Base-by-base conservation (phyloP, 2,797 vertebrate genomes). In the Hippoglossus hippoglossus region DNA sequence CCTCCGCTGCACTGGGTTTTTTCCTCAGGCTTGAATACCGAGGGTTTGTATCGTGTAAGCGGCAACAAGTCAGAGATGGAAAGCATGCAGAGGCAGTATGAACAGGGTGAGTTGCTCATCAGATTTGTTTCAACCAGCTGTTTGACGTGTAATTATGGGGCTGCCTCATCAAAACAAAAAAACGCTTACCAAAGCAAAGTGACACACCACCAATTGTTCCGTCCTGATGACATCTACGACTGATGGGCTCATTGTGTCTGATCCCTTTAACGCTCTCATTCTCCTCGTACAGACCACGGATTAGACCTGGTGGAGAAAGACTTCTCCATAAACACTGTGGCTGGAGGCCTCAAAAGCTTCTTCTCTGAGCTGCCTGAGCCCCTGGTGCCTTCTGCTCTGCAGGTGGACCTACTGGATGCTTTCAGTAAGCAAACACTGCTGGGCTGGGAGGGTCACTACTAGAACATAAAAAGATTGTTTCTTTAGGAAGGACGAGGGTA, bases 41-140 rank as follows among this genome's bases (percentile, higher is more conserved):
- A 99, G 84, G 98, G 97, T 39, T 96, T 99, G 83, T 99, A 99
- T 63, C 94, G 97, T 0, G 98, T 99, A 22, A 98, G 98, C 0
- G 98, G 97, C 31, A 99, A 99, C 94, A 99, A 98, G 87, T 96
- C 97, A 0, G 98, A 99, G 92, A 99, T 99, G 96, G 98, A 99
- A 80, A 96, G 95, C 81, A 94, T 99, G 89, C 98, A 99, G 88
- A 95, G 96, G 47, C 98, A 98, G 93, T 99, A 99, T 57, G 98
- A 99, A 83, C 98, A 97, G 89, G 97, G 98, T 98, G 86, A 94
- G 94, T 86, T 65, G 53, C 63, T 65, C 71, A 46, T 82, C 60
- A 25, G 65, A 53, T 50, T 68, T 73, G 77, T 79, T 81, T 81
- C 69, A 80, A 80, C 58, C 80, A 85, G 71, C 75, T 74, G 70